phyloP scores from a whole-genome alignment of 2,113 vertebrate species.

The Dasyurus viverrinus region DNA sequence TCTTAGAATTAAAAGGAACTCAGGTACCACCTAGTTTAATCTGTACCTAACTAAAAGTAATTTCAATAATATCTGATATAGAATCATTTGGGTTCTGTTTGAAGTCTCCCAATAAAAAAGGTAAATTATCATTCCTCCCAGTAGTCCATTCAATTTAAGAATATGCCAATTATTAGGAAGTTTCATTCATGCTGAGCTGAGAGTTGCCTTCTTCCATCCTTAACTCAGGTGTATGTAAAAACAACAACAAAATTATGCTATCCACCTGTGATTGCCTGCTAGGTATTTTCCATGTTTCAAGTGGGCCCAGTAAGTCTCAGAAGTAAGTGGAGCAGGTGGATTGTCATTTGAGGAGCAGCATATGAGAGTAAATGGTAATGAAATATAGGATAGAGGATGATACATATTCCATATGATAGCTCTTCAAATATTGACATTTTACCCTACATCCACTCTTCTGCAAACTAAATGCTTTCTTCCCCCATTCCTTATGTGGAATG shows the following conservation, averaged over 20 bases:
- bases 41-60: not conserved
- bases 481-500: not conserved
- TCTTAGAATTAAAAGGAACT: not conserved
- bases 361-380: not conserved
- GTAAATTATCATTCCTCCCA: not conserved
- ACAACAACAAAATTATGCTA: slow-evolving; percentile 25
- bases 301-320: slow-evolving; percentile 37
- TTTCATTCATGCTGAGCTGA: not conserved
- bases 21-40: not conserved
- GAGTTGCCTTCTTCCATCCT: slow-evolving; percentile 34
- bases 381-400: not conserved
- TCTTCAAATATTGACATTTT: not conserved
- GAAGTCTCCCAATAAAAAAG: not conserved
- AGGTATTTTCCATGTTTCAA: slow-evolving; percentile 33
- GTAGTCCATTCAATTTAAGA: not conserved
- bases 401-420: not conserved
- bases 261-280: slow-evolving; percentile 35
- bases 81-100: not conserved
- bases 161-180: not conserved
- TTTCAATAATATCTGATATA: not conserved
- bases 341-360: not conserved
- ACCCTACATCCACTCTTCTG: not conserved
- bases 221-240: slow-evolving; percentile 56
- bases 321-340: slow-evolving; percentile 50
- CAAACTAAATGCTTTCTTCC: not conserved